A percentile compares a stretch with the other conserved stretches of the same genome.
Conservation (phyloP, 2,888 invertebrate species). For the Clusia tigrina region DNA sequence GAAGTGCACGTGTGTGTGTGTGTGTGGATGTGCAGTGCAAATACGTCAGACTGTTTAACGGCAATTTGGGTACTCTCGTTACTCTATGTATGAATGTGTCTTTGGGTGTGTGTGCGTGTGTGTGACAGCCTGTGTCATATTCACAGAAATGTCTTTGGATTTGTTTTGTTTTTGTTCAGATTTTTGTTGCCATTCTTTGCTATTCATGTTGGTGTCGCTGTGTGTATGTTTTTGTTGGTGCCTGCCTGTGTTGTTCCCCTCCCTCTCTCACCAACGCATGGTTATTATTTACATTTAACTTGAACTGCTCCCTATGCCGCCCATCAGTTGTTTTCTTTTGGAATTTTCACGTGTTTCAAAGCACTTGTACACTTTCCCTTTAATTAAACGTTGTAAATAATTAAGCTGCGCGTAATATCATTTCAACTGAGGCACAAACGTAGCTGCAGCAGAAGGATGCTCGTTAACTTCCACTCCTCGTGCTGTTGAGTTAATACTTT, state of each 20-base stretch:
- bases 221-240: too few species aligned
- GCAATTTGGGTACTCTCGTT: too few species aligned
- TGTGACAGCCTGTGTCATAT: too few species aligned
- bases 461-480: constrained; percentile 22
- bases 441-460: constrained; percentile 7
- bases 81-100: too few species aligned
- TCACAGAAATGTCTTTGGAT: too few species aligned
- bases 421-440: constrained; percentile 23
- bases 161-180: neutral
- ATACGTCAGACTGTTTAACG: too few species aligned
- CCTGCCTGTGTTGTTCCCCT: neutral
- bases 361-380: constrained; percentile 28
- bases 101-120: neutral
- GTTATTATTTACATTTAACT: neutral
- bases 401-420: constrained; percentile 45
- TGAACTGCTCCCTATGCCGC: too few species aligned
- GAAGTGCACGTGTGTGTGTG: constrained; percentile 22
- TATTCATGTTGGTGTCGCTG: neutral
- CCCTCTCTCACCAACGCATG: neutral
- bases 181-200: neutral
- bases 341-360: constrained; percentile 3
- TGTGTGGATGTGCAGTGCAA: too few species aligned
- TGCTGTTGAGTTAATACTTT: constrained; percentile 27
- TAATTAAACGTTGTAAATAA: constrained; percentile 44
- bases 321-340: too few species aligned